Conservation (phyloP, 2,888 invertebrate species). For the Dastarcus helophoroides region DNA sequence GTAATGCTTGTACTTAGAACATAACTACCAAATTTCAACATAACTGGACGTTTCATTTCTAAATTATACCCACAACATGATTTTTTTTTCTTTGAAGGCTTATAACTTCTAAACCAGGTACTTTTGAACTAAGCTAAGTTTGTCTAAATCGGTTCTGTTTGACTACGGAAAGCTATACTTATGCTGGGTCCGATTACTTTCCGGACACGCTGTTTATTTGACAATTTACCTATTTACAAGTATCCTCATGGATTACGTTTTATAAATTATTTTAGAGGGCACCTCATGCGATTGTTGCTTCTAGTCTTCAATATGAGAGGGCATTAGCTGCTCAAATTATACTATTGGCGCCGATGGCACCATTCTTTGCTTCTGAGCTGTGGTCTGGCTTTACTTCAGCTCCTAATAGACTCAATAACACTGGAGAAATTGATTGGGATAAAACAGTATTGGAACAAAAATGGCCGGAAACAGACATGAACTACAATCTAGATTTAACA, state of each 20-base stretch:
- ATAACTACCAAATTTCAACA: too few species aligned
- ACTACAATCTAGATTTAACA: conserved; percentile 53
- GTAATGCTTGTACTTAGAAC: too few species aligned
- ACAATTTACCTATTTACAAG: too few species aligned
- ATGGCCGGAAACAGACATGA: conserved; percentile 65
- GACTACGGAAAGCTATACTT: too few species aligned
- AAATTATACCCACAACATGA: too few species aligned
- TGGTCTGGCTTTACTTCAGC: conserved; percentile 70
- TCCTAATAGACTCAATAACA: conserved; percentile 44
- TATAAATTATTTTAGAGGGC: conserved; percentile 40
- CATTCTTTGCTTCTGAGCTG: conserved; percentile 83
- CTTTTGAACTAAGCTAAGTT: too few species aligned
- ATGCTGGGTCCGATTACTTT: too few species aligned
- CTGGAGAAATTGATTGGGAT: conserved; percentile 51
- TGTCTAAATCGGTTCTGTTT: too few species aligned
- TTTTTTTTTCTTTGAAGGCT: too few species aligned
- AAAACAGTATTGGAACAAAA: conserved; percentile 59
- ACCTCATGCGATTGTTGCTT: conserved; percentile 48
- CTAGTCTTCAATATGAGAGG: conserved; percentile 63
- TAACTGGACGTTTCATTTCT: too few species aligned
- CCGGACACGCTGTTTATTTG: too few species aligned
- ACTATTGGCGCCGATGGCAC: conserved; percentile 79
- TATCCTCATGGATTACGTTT: background rate
- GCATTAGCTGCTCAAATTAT: conserved; percentile 70
- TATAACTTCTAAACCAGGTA: too few species aligned